Conservation (phyloP, 2,113 vertebrate genomes). For the Meleagris gallopavo region DNA sequence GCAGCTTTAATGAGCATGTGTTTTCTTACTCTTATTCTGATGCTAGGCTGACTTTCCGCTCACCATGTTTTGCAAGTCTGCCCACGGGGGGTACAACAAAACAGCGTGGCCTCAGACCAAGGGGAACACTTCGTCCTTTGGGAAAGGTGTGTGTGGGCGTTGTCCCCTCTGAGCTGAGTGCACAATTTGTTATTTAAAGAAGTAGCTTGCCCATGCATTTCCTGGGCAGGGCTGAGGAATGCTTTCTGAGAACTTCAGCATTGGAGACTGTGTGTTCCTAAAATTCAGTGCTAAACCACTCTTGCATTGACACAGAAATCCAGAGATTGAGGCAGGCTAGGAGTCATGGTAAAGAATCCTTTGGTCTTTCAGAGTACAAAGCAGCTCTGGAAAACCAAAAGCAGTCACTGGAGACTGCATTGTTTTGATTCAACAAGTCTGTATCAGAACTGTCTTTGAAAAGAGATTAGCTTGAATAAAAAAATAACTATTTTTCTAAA, state of each 20-base stretch:
- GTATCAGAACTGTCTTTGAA: not conserved
- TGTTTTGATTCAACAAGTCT: not conserved
- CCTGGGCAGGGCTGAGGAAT: not conserved
- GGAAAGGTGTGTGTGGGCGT: not conserved
- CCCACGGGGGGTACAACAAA: not conserved
- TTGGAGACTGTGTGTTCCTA: not conserved
- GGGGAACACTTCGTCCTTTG: not conserved
- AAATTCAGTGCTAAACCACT: not conserved
- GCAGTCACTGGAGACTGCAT: not conserved
- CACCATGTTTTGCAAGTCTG: not conserved
- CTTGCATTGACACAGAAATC: not conserved
- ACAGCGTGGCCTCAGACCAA: not conserved
- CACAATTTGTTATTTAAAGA: not conserved
- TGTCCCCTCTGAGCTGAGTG: not conserved
- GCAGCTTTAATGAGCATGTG: not conserved
- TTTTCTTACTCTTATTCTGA: not conserved
- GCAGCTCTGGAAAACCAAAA: not conserved
- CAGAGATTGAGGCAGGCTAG: rapidly evolving
- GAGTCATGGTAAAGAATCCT: not conserved
- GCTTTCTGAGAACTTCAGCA: rapidly evolving
- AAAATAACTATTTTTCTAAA: not conserved
- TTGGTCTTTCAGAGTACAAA: not conserved
- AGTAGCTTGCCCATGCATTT: not conserved
- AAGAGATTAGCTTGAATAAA: not conserved
- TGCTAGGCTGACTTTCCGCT: not conserved